Evolutionary conservation across 2,888 invertebrate species (phyloP), one percentile per base, ranked within the genome.

Genomic region (Myopa testacea): DNA sequence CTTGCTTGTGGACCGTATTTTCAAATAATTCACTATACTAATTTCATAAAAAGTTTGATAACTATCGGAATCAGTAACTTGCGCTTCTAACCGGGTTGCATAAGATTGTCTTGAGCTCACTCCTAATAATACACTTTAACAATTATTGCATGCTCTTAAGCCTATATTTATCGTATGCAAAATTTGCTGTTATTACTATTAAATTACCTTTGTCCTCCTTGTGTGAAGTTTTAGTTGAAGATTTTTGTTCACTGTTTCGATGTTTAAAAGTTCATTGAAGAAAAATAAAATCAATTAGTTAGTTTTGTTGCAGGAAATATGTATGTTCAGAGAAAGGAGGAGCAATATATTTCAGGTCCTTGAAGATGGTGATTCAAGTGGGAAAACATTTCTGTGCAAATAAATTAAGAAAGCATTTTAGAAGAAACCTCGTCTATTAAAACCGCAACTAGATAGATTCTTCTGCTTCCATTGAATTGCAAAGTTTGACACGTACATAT

Each of bases 181-280:
- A 37, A 58, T 69, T 34, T 73, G 50, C 60, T 55, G 55, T 68
- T 79, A 79, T 74, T 79, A 79, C 76, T 79, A 76, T 76, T 79
- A 81, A 87, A 83, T 88, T 89, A 89, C 89, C 89, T 89, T 89
- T 89, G 78, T 89, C 89, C 82, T 89, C 89, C 85, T 89, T 89
- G 75, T 84, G 87, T 77, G 85, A 82, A 77, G 86, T 84, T 82
- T 88, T 88, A 19, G 84, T 81, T 80, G 84, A 82, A 40, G 83
- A 83, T 82, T 87, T 87, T 81, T 81, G 84, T 76, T 87, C 87
- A 80, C 87, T 84, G 80, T 81, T 79, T 71, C 65, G 68, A 60
- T 68, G 76, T 70, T 76, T 52, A 37, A 76, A 16, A 14, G 4
- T 68, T 69, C 68, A 60, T 58, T 45, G 68, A 69, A 34, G 68